Conservation (phyloP, 2,113 vertebrate species). For the Muscicapa adusta region DNA sequence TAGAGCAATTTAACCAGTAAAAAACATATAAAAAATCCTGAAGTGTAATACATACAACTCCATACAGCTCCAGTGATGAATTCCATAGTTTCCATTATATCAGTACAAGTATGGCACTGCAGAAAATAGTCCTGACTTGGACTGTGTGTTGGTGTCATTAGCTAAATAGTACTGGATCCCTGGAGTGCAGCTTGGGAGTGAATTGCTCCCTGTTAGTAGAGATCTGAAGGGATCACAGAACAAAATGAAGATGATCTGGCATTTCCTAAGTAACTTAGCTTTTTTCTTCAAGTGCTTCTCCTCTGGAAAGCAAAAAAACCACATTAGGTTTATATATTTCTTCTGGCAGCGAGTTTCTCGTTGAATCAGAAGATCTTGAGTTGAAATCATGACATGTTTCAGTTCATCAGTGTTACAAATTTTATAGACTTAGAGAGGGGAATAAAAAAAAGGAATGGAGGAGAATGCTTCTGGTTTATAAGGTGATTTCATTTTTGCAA, state of each 20-base stretch:
- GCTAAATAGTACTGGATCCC: background rate
- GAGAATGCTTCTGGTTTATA: background rate
- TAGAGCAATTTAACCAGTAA: background rate
- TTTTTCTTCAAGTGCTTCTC: background rate
- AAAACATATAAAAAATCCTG: background rate
- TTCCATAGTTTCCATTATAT: background rate
- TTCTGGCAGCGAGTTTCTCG: background rate
- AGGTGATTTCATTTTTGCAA: background rate
- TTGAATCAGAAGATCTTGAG: background rate
- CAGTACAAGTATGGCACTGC: background rate
- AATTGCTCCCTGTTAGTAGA: rapidly evolving
- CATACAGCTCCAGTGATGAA: background rate
- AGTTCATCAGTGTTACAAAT: background rate
- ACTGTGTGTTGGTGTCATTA: background rate
- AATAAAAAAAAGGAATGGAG: background rate
- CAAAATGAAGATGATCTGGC: background rate
- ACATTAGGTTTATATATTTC: background rate
- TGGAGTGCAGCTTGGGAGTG: background rate
- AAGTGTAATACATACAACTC: background rate
- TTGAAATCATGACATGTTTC: background rate
- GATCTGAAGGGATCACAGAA: background rate
- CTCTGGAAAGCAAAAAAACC: background rate
- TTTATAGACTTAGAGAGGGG: background rate
- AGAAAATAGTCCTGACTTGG: background rate
- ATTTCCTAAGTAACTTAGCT: background rate